These are phyloP conservation scores for Phoronis australis DNA, from an alignment of 2,888 invertebrate species.

Conservation along the genomic window DNA sequence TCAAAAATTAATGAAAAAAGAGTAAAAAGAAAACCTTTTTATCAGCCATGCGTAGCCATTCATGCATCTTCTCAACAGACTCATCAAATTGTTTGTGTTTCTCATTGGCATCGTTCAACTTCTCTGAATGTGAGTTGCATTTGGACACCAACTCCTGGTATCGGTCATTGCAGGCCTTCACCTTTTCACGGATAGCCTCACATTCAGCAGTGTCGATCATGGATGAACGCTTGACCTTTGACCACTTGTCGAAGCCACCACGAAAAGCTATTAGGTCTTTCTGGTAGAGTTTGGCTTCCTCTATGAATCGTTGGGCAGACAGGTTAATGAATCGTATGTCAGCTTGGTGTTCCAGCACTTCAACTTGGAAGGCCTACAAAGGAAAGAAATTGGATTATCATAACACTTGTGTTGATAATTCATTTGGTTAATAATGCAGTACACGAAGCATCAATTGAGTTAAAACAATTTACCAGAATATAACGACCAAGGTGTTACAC, in stretches of 20 bases:
- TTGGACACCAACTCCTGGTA: constrained; percentile 72
- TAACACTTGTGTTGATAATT: too few relatives aligned
- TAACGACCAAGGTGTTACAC: too few relatives aligned
- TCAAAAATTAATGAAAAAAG: too few relatives aligned
- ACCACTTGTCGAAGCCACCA: too few relatives aligned
- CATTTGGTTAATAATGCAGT: too few relatives aligned
- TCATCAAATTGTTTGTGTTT: constrained; percentile 95
- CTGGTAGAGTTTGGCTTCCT: constrained; percentile 75
- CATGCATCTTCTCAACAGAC: constrained; percentile 81
- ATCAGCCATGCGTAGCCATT: constrained; percentile 87
- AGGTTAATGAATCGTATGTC: constrained; percentile 92
- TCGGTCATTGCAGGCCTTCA: constrained; percentile 58
- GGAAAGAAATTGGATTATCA: too few relatives aligned
- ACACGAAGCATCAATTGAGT: too few relatives aligned
- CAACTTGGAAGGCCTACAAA: constrained; percentile 34
- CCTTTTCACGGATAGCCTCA: constrained; percentile 36
- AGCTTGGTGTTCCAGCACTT: constrained; percentile 89
- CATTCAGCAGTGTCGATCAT: too few relatives aligned
- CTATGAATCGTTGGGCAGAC: constrained; percentile 92
- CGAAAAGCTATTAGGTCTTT: too few relatives aligned
- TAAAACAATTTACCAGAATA: too few relatives aligned
- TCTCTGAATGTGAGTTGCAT: constrained; percentile 79
- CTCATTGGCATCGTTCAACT: constrained; percentile 82
- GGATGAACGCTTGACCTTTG: too few relatives aligned
- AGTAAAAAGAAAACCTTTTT: too few relatives aligned